Evolutionary conservation across 1,140 invertebrate species (phyloP), one percentile per base, ranked within the genome.

Genomic region (Ceratitis capitata): DNA sequence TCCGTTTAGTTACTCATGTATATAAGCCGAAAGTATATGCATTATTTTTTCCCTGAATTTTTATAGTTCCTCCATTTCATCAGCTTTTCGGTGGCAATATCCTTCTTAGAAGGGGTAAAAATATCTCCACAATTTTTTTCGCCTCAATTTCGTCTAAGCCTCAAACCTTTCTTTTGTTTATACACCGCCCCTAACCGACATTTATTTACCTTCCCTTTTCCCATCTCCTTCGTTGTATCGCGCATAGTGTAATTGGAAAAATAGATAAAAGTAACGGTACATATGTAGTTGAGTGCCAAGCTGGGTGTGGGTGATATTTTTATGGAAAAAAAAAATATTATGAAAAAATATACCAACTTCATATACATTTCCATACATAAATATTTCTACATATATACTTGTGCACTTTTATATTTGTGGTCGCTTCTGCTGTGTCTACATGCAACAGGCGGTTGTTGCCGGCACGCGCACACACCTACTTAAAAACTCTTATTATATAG

Each of bases 361-460:
- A 35, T 69, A 56, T 56, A 64, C 0, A n/a, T n/a, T n/a, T n/a
- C 3, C 29, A 32, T 1, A 64, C 3, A 9, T 9, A n/a, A n/a
- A n/a, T n/a, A n/a, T n/a, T n/a, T n/a, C n/a, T n/a, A 56, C 51
- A 56, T 56, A 78, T 5, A 23, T 42, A 74, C 1, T 12, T 69
- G 19, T 32, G 26, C 45, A 78, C n/a, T 10, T n/a, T 19, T 23
- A 39, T n/a, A 45, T 14, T 64, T 64, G 58, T 5, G 3, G 29
- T 14, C 35, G 29, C 58, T 64, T 3, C 29, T 35, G 26, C 29
- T 10, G 32, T 2, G 6, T 9, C 58, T 29, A 39, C 4, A n/a
- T 78, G 69, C 69, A 78, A 78, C 69, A 78, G 69, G 69, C 69
- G 69, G 39, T 78, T 78, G 69, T 78, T 78, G 69, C 69, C 69